Evolutionary conservation across 2,113 vertebrate species (phyloP), one percentile per base, ranked within the genome.

Genomic region (Rhadina sibilatrix): DNA sequence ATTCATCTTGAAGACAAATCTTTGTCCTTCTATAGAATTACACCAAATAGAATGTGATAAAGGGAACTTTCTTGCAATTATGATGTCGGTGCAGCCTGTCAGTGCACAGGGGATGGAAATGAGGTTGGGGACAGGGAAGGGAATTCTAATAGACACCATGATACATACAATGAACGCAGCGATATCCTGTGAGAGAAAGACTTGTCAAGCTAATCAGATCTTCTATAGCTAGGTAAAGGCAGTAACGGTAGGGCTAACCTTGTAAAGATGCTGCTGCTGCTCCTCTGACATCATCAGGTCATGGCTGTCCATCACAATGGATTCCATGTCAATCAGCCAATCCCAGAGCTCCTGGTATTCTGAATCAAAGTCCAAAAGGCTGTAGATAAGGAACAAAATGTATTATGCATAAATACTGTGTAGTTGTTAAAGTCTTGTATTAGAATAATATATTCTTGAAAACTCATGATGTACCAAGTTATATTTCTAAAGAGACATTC

Each of bases 321-420:
- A 99, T 96, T 99, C 99, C 99, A 99, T 99, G 98, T 99, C 99
- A 98, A 99, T 99, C 98, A 99, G 98, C 99, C 99, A 99, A 98
- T 99, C 99, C 99, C 99, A 99, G 94, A 99, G 98, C 98, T 99
- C 99, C 98, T 99, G 99, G 97, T 99, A 99, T 96, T 99, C 99
- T 21, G 98, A 98, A 98, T 99, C 99, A 97, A 99, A 99, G 97
- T 99, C 99, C 97, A 99, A 98, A 97, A 99, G 98, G 98, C 99
- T 99, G 98, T 95, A 96, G 97, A 97, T 96, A 98, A 98, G 96
- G 97, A 96, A 98, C 79, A 97, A 97, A 98, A 98, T 97, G 97
- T 97, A 98, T 98, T 98, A 98, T 98, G 97, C 97, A 98, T 98
- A 98, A 97, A 98, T 98, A 97, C 95, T 95, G 87, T 86, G 91